Base-by-base conservation (phyloP, 2,888 invertebrate genomes). In the Parnassius smintheus region DNA sequence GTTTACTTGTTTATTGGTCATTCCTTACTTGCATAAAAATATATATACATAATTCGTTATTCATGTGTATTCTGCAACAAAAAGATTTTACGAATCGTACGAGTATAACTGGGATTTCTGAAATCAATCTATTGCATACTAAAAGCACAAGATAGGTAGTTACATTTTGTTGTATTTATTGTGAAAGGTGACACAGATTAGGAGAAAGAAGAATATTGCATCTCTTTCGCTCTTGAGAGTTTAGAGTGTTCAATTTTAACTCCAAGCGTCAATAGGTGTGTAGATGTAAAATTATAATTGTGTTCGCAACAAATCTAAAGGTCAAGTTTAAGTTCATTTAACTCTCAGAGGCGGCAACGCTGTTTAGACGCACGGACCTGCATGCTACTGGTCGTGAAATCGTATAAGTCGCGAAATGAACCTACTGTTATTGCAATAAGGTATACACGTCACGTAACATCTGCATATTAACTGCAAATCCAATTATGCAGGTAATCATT, bases 261-360 rank as follows among this genome's bases (percentile, higher is more conserved):
- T 41, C 13, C 44, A 9, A 13, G 48, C 51, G 52, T 56, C 64
- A 55, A 44, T 64, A 60, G 60, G 56, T 60, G 61, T 60, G 12
- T 45, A 48, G 35, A 58, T 62, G 53, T 53, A 52, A 45, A 63
- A 63, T 63, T 63, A 45, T 59, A 59, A 63, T 63, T 63, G 59
- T 59, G 59, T 25, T 56, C 64, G 56, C 59, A 60, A 52, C 64
- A 60, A 56, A 56, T 64, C 48, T 59, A 64, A 64, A 64, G 64
- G 64, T 64, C 64, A 64, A 56, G 64, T 60, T 64, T 64, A 64
- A 60, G 64, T 64, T 64, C 64, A 13, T 64, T 64, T 64, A 64
- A 64, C 64, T 64, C 60, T 60, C 11, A 3, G 64, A 48, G 59
- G 56, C 56, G 44, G 52, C 22, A 42, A 22, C 50, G 64, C 56